Evolutionary conservation across 2,797 vertebrate species (phyloP), one percentile per base, ranked within the genome.

Genomic region (Enteromius thamalakanensis): DNA sequence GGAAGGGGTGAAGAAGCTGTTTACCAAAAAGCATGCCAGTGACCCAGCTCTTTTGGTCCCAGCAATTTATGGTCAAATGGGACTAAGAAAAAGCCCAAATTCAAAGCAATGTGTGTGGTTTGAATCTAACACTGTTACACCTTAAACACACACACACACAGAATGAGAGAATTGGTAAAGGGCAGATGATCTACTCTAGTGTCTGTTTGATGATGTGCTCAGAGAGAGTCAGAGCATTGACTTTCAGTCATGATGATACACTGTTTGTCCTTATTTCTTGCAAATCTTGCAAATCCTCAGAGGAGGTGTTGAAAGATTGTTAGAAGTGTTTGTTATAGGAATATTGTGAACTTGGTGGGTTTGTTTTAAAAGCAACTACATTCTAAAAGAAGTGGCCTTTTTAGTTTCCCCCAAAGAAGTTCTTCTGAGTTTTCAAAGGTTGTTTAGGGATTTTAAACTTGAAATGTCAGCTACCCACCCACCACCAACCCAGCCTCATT

Each of bases 391-490:
- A 15, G n/a, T 21, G 37, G 9, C 3, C 3, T 80, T 80, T 21
- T 58, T 58, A 7, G 34, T 21, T 32, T 70, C 37, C 23, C 17
- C 23, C 9, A 34, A 40, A 34, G 7, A 81, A 2, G 17, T 60
- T 9, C 7, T 14, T 60, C 26, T n/a, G 23, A 47, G n/a, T 32
- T 64, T 75, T 23, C 34, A 75, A 29, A 65, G 5, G 47, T 21
- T 81, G 26, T 62, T 79, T 62, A 14, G 26, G 69, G 53, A 64
- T 81, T 81, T 53, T 82, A n/a, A 75, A 65, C 70, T 40, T 51
- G n/a, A 76, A 76, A 68, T 55, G 19, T 34, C 47, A 49, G 47
- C 58, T 29, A 47, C 29, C 53, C 19, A 71, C 68, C 40, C 34
- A 75, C 72, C 72, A 75, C 65, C 62, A 79, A 37, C 29, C 65